phyloP scores from a whole-genome alignment of 1,140 invertebrate species.

The Eueides isabella region DNA sequence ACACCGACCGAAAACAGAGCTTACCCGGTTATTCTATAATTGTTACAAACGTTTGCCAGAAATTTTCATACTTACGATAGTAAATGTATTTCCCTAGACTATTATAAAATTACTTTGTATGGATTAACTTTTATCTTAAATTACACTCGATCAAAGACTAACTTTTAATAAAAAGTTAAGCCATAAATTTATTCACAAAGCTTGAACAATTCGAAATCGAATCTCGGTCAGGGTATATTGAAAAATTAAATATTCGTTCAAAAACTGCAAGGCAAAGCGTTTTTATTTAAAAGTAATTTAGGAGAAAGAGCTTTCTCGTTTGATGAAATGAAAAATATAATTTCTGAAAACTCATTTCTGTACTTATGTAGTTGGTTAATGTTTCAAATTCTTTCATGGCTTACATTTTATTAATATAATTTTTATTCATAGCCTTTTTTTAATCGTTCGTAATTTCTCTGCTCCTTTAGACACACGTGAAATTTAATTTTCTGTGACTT shows the following conservation, averaged over 20 bases:
- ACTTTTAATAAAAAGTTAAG: slow-evolving; percentile 5
- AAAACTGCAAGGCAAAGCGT: slow-evolving; percentile 25
- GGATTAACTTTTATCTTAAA: slow-evolving; percentile 9
- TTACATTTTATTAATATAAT: background rate
- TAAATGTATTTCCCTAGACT: slow-evolving; percentile 10
- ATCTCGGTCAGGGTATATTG: slow-evolving; percentile 22
- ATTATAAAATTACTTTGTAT: background rate
- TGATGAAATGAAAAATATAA: slow-evolving; percentile 23
- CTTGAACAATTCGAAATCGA: slow-evolving; percentile 21
- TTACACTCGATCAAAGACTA: background rate
- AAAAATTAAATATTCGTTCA: slow-evolving; percentile 26
- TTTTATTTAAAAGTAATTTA: slow-evolving; percentile 29
- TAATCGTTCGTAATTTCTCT: background rate
- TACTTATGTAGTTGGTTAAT: background rate
- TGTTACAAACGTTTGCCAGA: background rate
- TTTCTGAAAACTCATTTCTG: slow-evolving; percentile 10
- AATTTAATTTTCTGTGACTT: too few species aligned
- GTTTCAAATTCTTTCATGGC: background rate
- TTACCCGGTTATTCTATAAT: background rate
- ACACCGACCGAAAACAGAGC: background rate
- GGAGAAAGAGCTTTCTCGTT: slow-evolving; percentile 18
- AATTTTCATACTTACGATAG: background rate
- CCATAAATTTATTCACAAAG: slow-evolving; percentile 9
- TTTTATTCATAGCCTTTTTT: background rate
- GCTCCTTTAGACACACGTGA: too few species aligned